Base-by-base conservation (phyloP, 2,797 vertebrate species). In the Tiaroga cobitis region DNA sequence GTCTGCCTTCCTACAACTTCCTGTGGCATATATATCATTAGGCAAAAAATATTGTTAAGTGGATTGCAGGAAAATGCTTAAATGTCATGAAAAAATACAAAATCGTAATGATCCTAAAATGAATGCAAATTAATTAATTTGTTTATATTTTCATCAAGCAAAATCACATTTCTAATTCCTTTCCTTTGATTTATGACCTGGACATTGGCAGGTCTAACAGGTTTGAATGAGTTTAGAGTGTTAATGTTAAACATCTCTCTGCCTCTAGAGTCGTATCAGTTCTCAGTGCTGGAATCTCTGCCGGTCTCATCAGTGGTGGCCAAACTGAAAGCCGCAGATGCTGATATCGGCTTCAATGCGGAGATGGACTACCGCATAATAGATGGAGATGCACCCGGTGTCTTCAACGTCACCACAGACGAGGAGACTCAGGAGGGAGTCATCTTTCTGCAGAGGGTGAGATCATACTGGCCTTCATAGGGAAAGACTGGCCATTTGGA, bases 351-450 rank as follows among this genome's bases (percentile, higher is more conserved):
- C 82, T 89, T 93, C 77, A 99, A 98, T 11, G 97, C 98, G 1
- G 97, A 98, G 93, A 99, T 99, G 97, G 97, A 99, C 88, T 99
- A 98, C 90, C 95, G 95, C 89, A 97, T 99, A 88, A 95, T 97
- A 91, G 97, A 99, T 81, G 96, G 97, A 24, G 97, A 99, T 37
- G 96, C 95, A 6, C 86, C 96, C 1, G 95, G 96, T 43, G 89
- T 96, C 86, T 98, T 99, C 93, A 97, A 97, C 93, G 95, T 99
- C 89, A 95, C 96, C 34, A 97, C 97, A 0, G 97, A 99, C 61
- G 96, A 97, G 93, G 95, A 97, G 26, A 98, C 97, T 0, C 97
- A 99, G 77, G 98, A 99, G 70, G 98, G 98, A 85, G 94, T 99
- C 85, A 94, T 99, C 90, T 93, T 96, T 43, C 96, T 99, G 84